Base-by-base conservation (phyloP, 2,888 invertebrate species). In the Taphrorychus bicolor region DNA sequence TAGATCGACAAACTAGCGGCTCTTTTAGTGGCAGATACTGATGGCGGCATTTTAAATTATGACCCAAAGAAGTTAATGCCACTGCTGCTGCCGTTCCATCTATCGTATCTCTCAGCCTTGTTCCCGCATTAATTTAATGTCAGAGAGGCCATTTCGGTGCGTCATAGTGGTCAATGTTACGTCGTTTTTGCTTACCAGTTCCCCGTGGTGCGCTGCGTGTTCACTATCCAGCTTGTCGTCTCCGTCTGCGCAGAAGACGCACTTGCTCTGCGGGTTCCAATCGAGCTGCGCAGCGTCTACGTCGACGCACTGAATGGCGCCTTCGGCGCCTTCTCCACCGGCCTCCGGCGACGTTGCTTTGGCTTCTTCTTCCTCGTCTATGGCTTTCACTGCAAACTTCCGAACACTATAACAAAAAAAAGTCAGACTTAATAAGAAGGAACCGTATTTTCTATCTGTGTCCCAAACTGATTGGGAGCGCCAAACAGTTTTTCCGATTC, bases 261-360 rank as follows among this genome's bases (percentile, higher is more conserved):
- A 93, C 86, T 92, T 92, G 76, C 77, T 80, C 82, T 90, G 87
- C 76, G 93, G 93, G 82, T 89, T 90, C 93, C 93, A 93, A 82
- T 93, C 93, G 80, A 78, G 83, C 79, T 79, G 79, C 69, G 74
- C 66, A 70, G 66, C 71, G 70, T 66, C 71, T 61, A 54, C 76
- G 76, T 69, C 75, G 75, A n/a, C n/a, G n/a, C 69, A 71, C 56
- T 63, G 66, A 16, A 73, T 76, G 70, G 73, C 73, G 54, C 32
- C 54, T 19, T 74, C 76, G 73, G 76, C 77, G 67, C 69, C 71
- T 65, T 68, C 72, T 70, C 57, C 69, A 14, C 61, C 72, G 71
- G 70, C 73, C 17, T 59, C 68, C 70, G 67, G 52, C 40, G 49
- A 57, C 59, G 57, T 61, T 62, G 59, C 58, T 21, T 51, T 51